phyloP scores from a whole-genome alignment of 2,797 vertebrate genomes.

The Cossypha caffra region DNA sequence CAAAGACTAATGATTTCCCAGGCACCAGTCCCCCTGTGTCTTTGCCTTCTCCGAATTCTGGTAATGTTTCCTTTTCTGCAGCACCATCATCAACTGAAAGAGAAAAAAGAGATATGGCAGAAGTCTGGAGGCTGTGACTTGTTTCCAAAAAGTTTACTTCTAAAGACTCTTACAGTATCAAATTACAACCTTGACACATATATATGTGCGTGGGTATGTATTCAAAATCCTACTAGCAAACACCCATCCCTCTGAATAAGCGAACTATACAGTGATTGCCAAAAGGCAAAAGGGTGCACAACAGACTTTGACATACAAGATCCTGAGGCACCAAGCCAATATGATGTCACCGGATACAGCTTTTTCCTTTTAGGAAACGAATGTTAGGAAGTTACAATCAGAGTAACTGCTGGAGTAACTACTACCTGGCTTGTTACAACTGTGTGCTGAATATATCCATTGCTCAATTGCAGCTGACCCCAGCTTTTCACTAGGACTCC shows the following conservation, averaged over 20 bases:
- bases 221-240: not conserved
- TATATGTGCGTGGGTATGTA: not conserved
- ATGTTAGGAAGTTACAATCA: not conserved
- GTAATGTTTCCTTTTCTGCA: slow-evolving; percentile 92
- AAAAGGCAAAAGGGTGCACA: not conserved
- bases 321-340: not conserved
- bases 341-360: not conserved
- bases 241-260: not conserved
- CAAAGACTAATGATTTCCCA: slow-evolving; percentile 91
- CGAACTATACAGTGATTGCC: not conserved
- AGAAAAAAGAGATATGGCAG: not conserved
- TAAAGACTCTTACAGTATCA: not conserved
- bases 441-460: rapidly evolving
- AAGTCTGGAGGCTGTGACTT: not conserved
- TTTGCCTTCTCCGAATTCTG: slow-evolving; percentile 92
- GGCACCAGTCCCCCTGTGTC: slow-evolving; percentile 92
- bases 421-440: not conserved
- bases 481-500: not conserved
- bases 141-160: not conserved
- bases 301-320: not conserved
- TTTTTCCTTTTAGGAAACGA: not conserved
- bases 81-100: slow-evolving; percentile 92
- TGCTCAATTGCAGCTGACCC: not conserved
- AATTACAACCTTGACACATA: not conserved
- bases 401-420: not conserved